phyloP scores from a whole-genome alignment of 2,113 vertebrate genomes.

The Okapia johnstoni region DNA sequence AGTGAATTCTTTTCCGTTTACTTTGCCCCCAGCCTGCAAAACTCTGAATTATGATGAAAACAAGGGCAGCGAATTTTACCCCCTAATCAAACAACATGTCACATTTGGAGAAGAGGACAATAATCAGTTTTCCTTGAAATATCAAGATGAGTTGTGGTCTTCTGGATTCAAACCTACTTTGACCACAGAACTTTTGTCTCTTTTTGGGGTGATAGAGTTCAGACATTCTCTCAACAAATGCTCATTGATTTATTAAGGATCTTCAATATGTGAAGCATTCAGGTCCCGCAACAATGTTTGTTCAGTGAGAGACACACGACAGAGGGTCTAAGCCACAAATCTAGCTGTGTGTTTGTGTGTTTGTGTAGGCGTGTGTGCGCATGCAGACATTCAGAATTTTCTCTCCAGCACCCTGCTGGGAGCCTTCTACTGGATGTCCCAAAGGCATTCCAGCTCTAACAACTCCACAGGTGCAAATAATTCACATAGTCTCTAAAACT shows the following conservation, averaged over 20 bases:
- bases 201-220: background rate
- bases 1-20: background rate
- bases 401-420: background rate
- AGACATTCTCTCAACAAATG: background rate
- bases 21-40: background rate
- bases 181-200: background rate
- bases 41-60: background rate
- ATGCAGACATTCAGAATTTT: background rate
- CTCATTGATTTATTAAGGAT: background rate
- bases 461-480: background rate
- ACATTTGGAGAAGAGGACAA: background rate
- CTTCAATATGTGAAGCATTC: background rate
- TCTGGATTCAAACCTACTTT: background rate
- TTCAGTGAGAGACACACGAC: background rate
- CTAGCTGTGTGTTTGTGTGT: background rate
- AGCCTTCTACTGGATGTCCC: background rate
- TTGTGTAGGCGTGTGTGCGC: accelerated
- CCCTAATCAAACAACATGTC: background rate
- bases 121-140: background rate
- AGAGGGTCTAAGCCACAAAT: background rate
- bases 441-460: background rate
- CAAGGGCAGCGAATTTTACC: background rate
- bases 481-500: background rate
- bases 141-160: background rate
- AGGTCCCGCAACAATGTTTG: background rate